phyloP scores from a whole-genome alignment of 2,113 vertebrate species.

The Ptychochromis oligacanthus region DNA sequence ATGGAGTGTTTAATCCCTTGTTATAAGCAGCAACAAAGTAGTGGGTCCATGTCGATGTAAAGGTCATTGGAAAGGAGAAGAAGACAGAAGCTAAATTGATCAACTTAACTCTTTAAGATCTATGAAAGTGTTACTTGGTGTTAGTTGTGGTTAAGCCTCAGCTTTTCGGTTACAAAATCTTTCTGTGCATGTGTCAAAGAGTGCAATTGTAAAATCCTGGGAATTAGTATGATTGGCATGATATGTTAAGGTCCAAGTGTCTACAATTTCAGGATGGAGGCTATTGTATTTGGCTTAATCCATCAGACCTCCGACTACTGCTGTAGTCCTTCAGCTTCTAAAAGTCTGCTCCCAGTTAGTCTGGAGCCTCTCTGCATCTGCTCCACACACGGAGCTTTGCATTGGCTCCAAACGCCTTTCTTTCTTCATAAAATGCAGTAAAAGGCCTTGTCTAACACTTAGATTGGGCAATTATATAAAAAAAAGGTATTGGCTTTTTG shows the following conservation, averaged over 20 bases:
- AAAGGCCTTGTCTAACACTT: conserved; percentile 76
- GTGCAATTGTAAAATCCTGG: neutral
- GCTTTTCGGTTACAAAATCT: neutral
- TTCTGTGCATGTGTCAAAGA: neutral
- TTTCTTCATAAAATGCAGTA: conserved; percentile 52
- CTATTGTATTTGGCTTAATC: conserved; percentile 15
- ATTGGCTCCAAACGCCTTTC: conserved; percentile 44
- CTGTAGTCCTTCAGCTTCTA: conserved; percentile 35
- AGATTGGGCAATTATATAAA: conserved; percentile 69
- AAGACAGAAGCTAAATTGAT: neutral
- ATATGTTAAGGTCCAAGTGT: neutral
- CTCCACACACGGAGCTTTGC: conserved; percentile 64
- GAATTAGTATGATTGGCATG: neutral
- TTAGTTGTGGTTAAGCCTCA: neutral
- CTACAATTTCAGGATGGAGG: conserved; percentile 20
- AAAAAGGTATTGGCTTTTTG: conserved; percentile 50
- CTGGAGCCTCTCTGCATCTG: conserved; percentile 80
- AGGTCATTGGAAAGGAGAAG: neutral
- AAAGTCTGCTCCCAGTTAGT: conserved; percentile 74
- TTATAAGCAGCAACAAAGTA: neutral
- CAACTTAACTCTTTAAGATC: neutral
- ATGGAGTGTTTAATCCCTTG: conserved; percentile 2
- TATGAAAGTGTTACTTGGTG: neutral
- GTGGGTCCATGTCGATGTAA: neutral
- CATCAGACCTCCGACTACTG: conserved; percentile 23